phyloP scores from a whole-genome alignment of 2,888 invertebrate genomes.

The Synanthedon myopaeformis region DNA sequence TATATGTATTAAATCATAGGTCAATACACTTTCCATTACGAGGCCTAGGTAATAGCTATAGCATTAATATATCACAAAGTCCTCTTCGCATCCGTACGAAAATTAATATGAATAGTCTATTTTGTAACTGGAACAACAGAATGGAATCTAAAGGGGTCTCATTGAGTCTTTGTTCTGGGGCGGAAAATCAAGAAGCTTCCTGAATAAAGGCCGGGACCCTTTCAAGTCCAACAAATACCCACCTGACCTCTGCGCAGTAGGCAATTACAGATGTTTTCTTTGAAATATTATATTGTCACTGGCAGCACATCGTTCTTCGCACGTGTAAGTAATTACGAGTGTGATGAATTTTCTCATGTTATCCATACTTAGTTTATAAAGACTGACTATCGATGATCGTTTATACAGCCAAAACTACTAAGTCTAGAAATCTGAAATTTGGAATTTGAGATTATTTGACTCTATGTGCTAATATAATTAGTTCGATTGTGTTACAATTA shows the following conservation, averaged over 20 bases:
- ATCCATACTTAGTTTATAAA: no score
- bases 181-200: constrained; percentile 40
- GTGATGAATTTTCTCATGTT: background rate
- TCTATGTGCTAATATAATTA: no score
- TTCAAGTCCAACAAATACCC: constrained; percentile 36
- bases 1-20: no score
- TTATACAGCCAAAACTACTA: no score
- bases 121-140: constrained; percentile 20
- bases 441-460: no score
- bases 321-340: background rate
- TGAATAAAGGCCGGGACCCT: constrained; percentile 33
- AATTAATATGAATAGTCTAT: background rate
- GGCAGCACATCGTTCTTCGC: background rate
- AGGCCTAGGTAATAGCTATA: no score
- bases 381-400: no score
- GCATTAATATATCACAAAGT: no score
- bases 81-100: background rate
- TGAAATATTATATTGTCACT: constrained; percentile 31
- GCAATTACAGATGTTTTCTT: constrained; percentile 48
- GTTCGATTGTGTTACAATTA: no score
- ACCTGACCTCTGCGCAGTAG: constrained; percentile 32
- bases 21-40: no score
- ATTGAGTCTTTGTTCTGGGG: constrained; percentile 43
- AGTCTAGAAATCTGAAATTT: no score
- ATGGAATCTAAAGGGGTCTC: constrained; percentile 25